Conservation (phyloP, 1,140 invertebrate genomes). For the Oedothorax gibbosus region DNA sequence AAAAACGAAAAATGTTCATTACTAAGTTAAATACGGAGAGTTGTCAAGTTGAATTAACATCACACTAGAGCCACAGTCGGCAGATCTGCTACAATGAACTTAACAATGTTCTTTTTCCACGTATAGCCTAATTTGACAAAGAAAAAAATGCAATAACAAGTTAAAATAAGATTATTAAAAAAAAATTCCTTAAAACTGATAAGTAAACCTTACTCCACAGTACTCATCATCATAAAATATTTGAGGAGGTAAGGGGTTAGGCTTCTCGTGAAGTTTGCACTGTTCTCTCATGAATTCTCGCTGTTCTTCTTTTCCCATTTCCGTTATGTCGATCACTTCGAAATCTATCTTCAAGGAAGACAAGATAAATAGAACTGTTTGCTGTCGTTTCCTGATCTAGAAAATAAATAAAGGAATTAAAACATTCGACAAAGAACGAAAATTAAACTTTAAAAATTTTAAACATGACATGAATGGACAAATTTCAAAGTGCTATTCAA, state of each 20-base stretch:
- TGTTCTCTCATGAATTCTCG: conserved; percentile 94
- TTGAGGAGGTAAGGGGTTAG: conserved; percentile 88
- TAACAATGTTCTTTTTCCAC: no score
- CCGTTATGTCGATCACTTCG: conserved; percentile 91
- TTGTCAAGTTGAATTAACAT: no score
- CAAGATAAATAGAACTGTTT: conserved; percentile 89
- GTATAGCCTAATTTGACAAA: no score
- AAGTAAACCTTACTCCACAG: conserved; percentile 80
- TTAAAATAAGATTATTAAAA: no score
- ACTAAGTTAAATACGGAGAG: no score
- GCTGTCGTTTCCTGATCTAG: conserved; percentile 94
- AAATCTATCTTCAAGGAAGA: conserved; percentile 90
- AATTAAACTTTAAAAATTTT: background rate
- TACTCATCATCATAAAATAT: conserved; percentile 93
- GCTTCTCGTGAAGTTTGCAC: conserved; percentile 77
- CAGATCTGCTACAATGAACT: no score
- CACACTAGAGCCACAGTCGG: no score
- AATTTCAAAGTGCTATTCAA: no score
- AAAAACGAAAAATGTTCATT: no score
- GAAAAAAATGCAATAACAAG: no score
- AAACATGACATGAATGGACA: no score
- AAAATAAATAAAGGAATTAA: conserved; percentile 64
- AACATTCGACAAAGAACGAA: background rate
- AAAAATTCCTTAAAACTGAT: background rate
- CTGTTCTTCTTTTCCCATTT: conserved; percentile 86